Evolutionary conservation across 2,888 invertebrate species (phyloP).

Genomic region (Limnephilus auricula): DNA sequence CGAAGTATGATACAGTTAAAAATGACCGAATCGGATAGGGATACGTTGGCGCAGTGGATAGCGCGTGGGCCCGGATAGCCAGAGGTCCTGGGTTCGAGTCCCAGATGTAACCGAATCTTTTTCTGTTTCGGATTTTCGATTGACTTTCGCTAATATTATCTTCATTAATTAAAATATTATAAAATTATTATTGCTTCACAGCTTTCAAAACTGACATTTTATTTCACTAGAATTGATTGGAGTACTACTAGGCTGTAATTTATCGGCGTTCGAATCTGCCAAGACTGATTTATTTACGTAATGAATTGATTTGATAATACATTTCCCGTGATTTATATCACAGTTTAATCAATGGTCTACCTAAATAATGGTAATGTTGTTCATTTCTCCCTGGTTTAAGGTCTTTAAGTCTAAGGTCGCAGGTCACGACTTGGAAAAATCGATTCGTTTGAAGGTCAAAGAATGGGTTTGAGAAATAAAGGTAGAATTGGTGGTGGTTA

Average conservation of each 20-base stretch:
- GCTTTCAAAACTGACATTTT: too few relatives aligned
- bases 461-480: neutral
- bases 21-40: too few relatives aligned
- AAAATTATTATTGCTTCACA: too few relatives aligned
- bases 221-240: too few relatives aligned
- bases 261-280: neutral
- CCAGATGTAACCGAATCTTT: too few relatives aligned
- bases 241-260: neutral
- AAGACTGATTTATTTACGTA: neutral
- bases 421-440: neutral
- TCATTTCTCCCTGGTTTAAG: neutral
- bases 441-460: neutral
- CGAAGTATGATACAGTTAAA: too few relatives aligned
- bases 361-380: neutral
- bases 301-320: neutral
- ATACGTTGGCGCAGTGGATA: too few relatives aligned
- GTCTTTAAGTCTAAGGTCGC: neutral
- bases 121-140: too few relatives aligned
- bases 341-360: neutral
- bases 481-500: neutral
- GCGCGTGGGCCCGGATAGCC: too few relatives aligned
- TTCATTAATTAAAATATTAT: too few relatives aligned
- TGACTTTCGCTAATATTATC: too few relatives aligned
- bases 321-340: neutral
- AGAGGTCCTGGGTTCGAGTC: too few relatives aligned